Evolutionary conservation across 1,140 invertebrate species (phyloP).

Genomic region (Diploscapter pachys): DNA sequence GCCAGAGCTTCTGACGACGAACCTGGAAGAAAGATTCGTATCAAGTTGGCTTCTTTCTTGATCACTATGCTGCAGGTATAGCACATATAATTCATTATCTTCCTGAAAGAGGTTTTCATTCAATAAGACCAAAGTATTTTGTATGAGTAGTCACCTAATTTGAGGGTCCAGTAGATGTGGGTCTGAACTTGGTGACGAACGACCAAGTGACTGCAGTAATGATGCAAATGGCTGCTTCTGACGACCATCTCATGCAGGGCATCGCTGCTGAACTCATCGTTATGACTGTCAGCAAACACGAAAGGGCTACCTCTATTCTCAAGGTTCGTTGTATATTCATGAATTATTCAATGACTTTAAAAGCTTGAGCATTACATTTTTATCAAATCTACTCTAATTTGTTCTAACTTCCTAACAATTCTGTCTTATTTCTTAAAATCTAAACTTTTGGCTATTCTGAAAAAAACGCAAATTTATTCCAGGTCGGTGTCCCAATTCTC

Average conservation of each 20-base stretch:
- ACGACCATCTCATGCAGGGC: constrained; percentile 62
- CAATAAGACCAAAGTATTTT: not conserved
- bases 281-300: constrained; percentile 88
- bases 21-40: constrained; percentile 33
- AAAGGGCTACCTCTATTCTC: constrained; percentile 87
- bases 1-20: constrained; percentile 35
- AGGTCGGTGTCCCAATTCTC: constrained; percentile 82
- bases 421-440: too few relatives aligned
- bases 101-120: not conserved
- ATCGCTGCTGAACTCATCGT: constrained; percentile 57
- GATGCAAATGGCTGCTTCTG: constrained; percentile 85
- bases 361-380: not conserved
- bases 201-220: constrained; percentile 95
- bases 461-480: too few relatives aligned
- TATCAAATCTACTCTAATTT: not conserved
- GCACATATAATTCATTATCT: too few relatives aligned
- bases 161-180: constrained; percentile 83
- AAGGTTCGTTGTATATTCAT: constrained; percentile 2
- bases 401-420: too few relatives aligned
- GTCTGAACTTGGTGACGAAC: constrained; percentile 82
- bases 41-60: constrained; percentile 77
- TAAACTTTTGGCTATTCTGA: too few relatives aligned
- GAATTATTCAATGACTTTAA: not conserved
- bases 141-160: not conserved
- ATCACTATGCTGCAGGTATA: constrained; percentile 75